Evolutionary conservation across 2,888 invertebrate species (phyloP), one percentile per base, ranked within the genome.

Genomic region (Sylvicola cinctus): DNA sequence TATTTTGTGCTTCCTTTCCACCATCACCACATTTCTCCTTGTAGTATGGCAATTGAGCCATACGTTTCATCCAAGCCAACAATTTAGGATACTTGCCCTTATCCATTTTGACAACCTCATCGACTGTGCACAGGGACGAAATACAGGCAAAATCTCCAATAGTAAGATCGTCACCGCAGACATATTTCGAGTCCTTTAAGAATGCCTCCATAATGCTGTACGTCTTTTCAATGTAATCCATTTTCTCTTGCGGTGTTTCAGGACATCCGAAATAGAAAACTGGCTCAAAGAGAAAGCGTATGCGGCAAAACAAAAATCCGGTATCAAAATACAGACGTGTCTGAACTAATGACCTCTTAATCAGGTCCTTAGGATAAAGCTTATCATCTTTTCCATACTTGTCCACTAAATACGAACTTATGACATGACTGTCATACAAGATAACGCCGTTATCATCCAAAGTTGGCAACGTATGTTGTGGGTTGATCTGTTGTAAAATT

Each of bases 401-500:
- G 30, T 57, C 61, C 29, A 70, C 68, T 36, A 77, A 51, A 46
- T 74, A 74, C 1, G 64, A 49, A 31, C 55, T 61, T 42, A 76
- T 75, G 1, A 70, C 72, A 44, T 74, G 74, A 37, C 74, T 74
- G 46, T 78, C 77, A 58, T 59, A 60, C 11, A 69, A 51, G 23
- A 62, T 60, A 11, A 62, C 55, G 10, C 64, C 60, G 35, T 63
- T 62, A 33, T 66, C 66, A 20, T 65, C 52, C 42, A 77, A 46
- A 1, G 68, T 68, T 16, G 78, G 78, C 16, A 77, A 65, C 43
- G 70, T 35, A 41, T 68, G 66, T 26, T 71, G 60, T 3, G 70
- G 70, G 46, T 74, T 75, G 44, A 75, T 61, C 72, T 35, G 17
- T 25, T 10, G 11, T 23, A 3, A 23, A 6, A n/a, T n/a, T n/a